phyloP scores from a whole-genome alignment of 2,113 vertebrate species.

The Rhadina sibilatrix region DNA sequence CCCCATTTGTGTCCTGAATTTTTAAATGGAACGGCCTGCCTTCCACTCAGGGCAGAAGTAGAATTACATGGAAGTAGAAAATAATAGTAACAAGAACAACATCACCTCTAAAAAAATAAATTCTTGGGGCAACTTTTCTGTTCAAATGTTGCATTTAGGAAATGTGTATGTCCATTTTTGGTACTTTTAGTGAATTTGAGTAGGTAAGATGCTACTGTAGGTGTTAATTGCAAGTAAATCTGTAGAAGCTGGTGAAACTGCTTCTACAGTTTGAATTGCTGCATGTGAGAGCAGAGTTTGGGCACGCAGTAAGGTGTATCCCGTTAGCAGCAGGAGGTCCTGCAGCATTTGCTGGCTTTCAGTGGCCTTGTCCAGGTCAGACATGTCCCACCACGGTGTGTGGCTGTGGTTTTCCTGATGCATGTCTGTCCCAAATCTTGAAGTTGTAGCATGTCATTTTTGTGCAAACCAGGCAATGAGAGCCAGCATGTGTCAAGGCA shows the following conservation, averaged over 20 bases:
- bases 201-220: neutral
- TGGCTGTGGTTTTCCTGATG: neutral
- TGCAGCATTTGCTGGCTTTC: neutral
- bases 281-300: neutral
- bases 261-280: neutral
- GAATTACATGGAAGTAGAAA: neutral
- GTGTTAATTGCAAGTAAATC: neutral
- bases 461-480: neutral
- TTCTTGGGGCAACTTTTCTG: neutral
- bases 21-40: neutral
- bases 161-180: neutral
- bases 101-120: neutral
- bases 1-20: constrained; percentile 13
- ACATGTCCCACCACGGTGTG: rapidly evolving
- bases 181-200: neutral
- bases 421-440: rapidly evolving
- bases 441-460: neutral
- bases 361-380: neutral
- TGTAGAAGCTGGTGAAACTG: neutral
- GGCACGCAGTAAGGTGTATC: neutral
- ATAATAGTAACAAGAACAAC: neutral
- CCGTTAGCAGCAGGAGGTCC: rapidly evolving
- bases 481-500: rapidly evolving
- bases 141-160: neutral
- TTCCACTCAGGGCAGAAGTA: neutral